phyloP scores from a whole-genome alignment of 2,797 vertebrate genomes.

The Phoebastria nigripes region DNA sequence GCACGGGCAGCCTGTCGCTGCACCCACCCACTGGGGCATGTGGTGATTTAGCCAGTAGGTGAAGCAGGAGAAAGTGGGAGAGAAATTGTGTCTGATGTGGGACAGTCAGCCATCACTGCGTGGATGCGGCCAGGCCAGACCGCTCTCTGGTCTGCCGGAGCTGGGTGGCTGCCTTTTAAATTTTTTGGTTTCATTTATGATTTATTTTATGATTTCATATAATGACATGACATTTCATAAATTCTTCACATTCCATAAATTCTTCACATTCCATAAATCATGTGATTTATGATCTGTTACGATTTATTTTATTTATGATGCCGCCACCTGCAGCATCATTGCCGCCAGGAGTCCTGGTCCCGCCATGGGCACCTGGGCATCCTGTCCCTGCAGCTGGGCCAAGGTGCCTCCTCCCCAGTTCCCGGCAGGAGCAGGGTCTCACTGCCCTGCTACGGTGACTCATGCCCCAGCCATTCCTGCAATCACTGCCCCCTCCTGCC shows the following conservation, averaged over 20 bases:
- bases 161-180: not conserved
- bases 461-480: not conserved
- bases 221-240: not conserved
- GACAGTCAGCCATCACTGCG: not conserved
- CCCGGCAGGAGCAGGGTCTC: not conserved
- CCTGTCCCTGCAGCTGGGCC: accelerated
- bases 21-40: not conserved
- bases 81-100: not conserved
- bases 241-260: not conserved
- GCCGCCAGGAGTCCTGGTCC: not conserved
- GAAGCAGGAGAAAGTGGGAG: not conserved
- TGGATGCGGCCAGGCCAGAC: not conserved
- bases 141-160: accelerated
- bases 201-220: not conserved
- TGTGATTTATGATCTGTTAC: not conserved
- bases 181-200: not conserved
- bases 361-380: not conserved
- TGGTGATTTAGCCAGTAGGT: not conserved
- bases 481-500: accelerated
- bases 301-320: not conserved
- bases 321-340: not conserved
- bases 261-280: not conserved
- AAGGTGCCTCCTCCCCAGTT: not conserved
- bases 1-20: not conserved
- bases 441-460: not conserved